phyloP scores from a whole-genome alignment of 2,888 invertebrate species.

The Idaea aversata region DNA sequence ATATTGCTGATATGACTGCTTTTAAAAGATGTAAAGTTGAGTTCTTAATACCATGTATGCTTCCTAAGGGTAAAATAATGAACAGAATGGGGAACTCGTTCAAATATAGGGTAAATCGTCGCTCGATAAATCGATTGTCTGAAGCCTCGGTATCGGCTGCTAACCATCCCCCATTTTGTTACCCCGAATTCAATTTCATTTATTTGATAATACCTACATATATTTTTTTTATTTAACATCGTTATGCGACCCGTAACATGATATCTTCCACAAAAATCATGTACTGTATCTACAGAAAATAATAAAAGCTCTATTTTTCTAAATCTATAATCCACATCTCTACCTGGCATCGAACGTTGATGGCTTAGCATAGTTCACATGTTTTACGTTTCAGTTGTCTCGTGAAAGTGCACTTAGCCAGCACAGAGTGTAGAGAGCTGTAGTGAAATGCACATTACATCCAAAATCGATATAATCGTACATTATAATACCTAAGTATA shows the following conservation, averaged over 20 bases:
- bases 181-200: neutral
- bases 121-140: constrained; percentile 42
- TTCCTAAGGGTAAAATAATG: neutral
- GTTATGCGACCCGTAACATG: too few relatives aligned
- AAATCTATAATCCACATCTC: too few relatives aligned
- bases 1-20: constrained; percentile 15
- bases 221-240: too few relatives aligned
- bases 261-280: too few relatives aligned
- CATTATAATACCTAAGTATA: neutral
- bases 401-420: constrained; percentile 26
- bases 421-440: constrained; percentile 8
- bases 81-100: constrained; percentile 22
- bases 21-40: neutral
- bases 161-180: constrained; percentile 26
- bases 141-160: constrained; percentile 46
- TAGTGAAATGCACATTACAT: constrained; percentile 23
- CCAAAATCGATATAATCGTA: constrained; percentile 30
- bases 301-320: too few relatives aligned
- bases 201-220: neutral
- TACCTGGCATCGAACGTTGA: neutral
- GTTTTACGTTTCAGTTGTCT: constrained; percentile 27
- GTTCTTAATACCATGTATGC: neutral
- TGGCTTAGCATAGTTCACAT: constrained; percentile 22
- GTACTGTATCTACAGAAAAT: too few relatives aligned
- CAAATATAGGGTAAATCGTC: constrained; percentile 31